Conservation (phyloP, 2,797 vertebrate genomes). For the Mormyrus hasselquistii region DNA sequence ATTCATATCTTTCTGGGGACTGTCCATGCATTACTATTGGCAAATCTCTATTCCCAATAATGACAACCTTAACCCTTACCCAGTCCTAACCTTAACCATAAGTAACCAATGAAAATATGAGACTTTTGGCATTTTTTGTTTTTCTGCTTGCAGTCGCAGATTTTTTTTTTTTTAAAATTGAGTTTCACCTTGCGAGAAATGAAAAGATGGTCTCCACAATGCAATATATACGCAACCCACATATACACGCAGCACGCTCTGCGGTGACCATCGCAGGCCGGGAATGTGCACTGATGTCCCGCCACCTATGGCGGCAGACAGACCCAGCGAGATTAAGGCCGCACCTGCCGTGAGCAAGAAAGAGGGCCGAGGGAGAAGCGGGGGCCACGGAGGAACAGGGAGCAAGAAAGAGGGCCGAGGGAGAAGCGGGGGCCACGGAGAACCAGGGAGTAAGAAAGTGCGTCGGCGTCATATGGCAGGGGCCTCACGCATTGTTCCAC, state of each 20-base stretch:
- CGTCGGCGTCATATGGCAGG: constrained; percentile 69
- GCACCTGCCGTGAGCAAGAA: background rate
- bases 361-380: constrained; percentile 32
- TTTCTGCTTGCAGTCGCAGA: background rate
- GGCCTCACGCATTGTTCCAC: constrained; percentile 63
- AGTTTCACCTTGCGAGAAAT: background rate
- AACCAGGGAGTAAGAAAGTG: constrained; percentile 47
- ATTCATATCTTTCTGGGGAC: background rate
- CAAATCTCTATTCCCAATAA: background rate
- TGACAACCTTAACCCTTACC: background rate
- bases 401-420: constrained; percentile 38
- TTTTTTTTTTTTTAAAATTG: background rate
- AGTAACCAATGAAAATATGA: background rate
- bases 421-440: constrained; percentile 16
- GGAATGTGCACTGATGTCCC: background rate
- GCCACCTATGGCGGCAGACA: constrained; percentile 24
- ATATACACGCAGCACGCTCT: background rate
- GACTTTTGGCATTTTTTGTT: background rate
- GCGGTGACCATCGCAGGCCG: background rate
- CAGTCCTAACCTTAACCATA: background rate
- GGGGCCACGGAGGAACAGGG: constrained; percentile 46
- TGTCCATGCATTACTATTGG: background rate
- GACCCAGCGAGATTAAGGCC: constrained; percentile 20
- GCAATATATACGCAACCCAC: background rate
- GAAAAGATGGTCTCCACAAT: background rate